These are phyloP conservation scores for Polietes domitor DNA, from an alignment of 2,888 invertebrate genomes.

Conservation along the genomic window DNA sequence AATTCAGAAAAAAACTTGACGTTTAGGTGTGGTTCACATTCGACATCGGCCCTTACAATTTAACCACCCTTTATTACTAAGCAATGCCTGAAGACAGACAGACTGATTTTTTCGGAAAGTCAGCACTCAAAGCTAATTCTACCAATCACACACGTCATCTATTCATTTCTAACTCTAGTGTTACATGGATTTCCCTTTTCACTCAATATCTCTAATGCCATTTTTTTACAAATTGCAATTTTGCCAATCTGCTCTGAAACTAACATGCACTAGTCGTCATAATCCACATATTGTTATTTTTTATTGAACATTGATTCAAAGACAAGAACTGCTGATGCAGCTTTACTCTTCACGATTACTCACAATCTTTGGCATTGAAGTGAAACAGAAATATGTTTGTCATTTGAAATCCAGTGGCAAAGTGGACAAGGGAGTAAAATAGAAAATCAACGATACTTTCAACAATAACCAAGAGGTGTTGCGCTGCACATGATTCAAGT, in stretches of 20 bases:
- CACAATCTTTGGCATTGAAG: slow-evolving; percentile 47
- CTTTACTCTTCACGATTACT: slow-evolving; percentile 24
- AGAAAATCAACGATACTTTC: background rate
- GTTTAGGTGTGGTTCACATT: no score
- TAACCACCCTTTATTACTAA: no score
- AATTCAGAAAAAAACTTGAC: no score
- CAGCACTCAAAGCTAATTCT: no score
- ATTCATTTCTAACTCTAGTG: background rate
- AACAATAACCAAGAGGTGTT: background rate
- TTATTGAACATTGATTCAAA: slow-evolving; percentile 5
- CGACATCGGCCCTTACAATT: no score
- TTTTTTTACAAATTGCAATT: slow-evolving; percentile 23
- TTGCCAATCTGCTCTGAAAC: background rate
- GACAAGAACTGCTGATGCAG: slow-evolving; percentile 15
- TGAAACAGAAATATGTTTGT: slow-evolving; percentile 10
- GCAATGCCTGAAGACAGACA: no score
- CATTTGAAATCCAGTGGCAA: background rate
- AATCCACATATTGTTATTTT: slow-evolving; percentile 32
- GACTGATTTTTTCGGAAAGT: no score
- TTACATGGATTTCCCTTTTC: background rate
- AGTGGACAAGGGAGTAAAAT: background rate
- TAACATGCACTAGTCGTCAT: slow-evolving; percentile 21
- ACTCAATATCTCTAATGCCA: background rate
- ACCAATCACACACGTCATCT: no score
- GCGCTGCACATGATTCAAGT: background rate